Conservation (phyloP, 2,888 invertebrate species). For the Euplexia lucipara region DNA sequence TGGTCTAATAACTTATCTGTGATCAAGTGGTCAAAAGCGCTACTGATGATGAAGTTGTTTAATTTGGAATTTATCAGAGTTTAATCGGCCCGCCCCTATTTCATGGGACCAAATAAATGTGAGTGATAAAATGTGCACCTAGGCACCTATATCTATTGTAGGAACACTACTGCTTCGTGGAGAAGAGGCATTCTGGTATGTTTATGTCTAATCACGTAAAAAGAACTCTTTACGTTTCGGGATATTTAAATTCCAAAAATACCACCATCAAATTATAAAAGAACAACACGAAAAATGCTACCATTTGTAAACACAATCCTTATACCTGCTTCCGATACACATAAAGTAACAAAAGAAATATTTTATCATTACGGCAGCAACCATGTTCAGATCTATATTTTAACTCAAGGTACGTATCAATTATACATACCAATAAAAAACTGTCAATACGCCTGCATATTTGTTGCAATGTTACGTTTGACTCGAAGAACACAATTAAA, state of each 20-base stretch:
- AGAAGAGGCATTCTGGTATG: too few species aligned
- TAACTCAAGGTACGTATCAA: conserved; percentile 54
- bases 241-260: too few species aligned
- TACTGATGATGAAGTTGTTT: conserved; percentile 16
- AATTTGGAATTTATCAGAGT: too few species aligned
- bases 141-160: too few species aligned
- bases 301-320: conserved; percentile 20
- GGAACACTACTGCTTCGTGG: too few species aligned
- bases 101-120: background rate
- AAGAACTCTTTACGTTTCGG: too few species aligned
- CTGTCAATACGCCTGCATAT: conserved; percentile 45
- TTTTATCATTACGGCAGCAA: conserved; percentile 44
- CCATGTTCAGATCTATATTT: conserved; percentile 48
- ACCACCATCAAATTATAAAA: background rate
- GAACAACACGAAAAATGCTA: background rate
- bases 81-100: too few species aligned
- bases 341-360: conserved; percentile 26
- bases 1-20: conserved; percentile 41
- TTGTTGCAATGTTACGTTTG: conserved; percentile 55
- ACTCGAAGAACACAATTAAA: conserved; percentile 67
- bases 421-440: conserved; percentile 56
- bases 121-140: too few species aligned
- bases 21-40: too few species aligned
- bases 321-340: conserved; percentile 31
- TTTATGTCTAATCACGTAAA: too few species aligned